Evolutionary conservation across 2,797 vertebrate species (phyloP).

Genomic region (Takifugu ocellatus): DNA sequence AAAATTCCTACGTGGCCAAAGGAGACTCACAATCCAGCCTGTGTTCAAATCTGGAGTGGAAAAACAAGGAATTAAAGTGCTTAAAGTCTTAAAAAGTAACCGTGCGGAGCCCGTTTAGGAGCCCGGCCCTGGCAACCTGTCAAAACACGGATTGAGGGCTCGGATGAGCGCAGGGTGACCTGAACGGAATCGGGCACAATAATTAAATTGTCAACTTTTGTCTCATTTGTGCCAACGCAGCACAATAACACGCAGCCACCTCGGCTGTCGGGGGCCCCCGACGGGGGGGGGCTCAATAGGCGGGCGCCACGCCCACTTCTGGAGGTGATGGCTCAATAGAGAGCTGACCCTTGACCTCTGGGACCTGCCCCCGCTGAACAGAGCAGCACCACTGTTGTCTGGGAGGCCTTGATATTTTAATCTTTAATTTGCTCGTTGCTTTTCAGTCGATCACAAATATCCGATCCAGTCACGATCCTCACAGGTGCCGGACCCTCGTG

Average conservation of each 20-base stretch:
- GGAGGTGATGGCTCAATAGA: slow-evolving; percentile 77
- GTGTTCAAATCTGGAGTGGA: slow-evolving; percentile 51
- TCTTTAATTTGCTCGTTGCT: no score
- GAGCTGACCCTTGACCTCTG: slow-evolving; percentile 59
- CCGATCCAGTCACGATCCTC: no score
- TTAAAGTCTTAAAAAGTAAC: slow-evolving; percentile 64
- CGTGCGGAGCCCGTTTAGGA: slow-evolving; percentile 51
- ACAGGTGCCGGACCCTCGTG: no score
- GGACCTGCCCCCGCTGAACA: slow-evolving; percentile 32
- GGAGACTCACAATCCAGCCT: slow-evolving; percentile 48
- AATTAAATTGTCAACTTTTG: slow-evolving; percentile 56
- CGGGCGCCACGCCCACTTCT: slow-evolving; percentile 51
- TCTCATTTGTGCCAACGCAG: slow-evolving; percentile 38
- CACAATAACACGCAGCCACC: slow-evolving; percentile 47
- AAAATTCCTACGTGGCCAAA: slow-evolving; percentile 37
- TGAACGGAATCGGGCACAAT: slow-evolving; percentile 43
- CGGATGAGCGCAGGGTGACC: slow-evolving; percentile 28
- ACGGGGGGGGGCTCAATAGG: slow-evolving; percentile 43
- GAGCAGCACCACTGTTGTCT: background rate
- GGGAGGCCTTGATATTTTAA: no score
- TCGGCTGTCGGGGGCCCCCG: slow-evolving; percentile 19
- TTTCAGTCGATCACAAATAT: no score
- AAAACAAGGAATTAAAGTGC: slow-evolving; percentile 59
- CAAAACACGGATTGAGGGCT: slow-evolving; percentile 56
- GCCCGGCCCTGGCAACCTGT: slow-evolving; percentile 45